A percentile compares a stretch with the other conserved stretches of the same genome.
These are phyloP conservation scores for Anthophora plumipes DNA, from an alignment of 2,888 invertebrate species.

Conservation along the genomic window DNA sequence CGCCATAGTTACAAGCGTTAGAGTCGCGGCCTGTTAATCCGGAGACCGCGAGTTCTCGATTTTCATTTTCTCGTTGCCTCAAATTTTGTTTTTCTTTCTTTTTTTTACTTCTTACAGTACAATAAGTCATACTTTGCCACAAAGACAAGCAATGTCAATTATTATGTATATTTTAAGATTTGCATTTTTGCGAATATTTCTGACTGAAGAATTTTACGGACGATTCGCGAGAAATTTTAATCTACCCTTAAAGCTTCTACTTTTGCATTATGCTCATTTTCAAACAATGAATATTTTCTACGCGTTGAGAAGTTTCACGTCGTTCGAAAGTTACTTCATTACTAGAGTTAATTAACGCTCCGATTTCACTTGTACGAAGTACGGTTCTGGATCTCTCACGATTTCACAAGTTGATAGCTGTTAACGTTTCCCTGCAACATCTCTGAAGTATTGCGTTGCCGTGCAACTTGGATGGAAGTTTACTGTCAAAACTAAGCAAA, in stretches of 20 bases:
- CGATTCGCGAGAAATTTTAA: not conserved
- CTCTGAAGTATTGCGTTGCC: slow-evolving; percentile 4
- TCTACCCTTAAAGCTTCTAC: no score
- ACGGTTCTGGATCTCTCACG: not conserved
- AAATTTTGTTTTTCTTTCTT: no score
- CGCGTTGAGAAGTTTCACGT: not conserved
- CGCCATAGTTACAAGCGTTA: no score
- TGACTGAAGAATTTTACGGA: not conserved
- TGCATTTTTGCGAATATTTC: not conserved
- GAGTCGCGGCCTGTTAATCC: no score
- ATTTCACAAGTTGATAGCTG: slow-evolving; percentile 22
- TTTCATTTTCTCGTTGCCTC: no score
- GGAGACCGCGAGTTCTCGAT: no score
- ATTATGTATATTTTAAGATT: no score
- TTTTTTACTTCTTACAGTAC: no score
- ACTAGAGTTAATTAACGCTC: slow-evolving; percentile 35
- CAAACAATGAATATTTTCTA: slow-evolving; percentile 16
- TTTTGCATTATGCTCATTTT: not conserved
- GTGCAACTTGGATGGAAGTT: not conserved
- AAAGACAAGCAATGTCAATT: no score
- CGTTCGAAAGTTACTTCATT: slow-evolving; percentile 5
- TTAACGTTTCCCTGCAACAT: slow-evolving; percentile 17
- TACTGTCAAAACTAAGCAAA: slow-evolving; percentile 1
- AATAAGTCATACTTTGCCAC: no score
- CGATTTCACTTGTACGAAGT: not conserved